A percentile compares a stretch with the other conserved stretches of the same genome.
phyloP scores from a whole-genome alignment of 2,113 vertebrate genomes.

The Eulemur macaco region DNA sequence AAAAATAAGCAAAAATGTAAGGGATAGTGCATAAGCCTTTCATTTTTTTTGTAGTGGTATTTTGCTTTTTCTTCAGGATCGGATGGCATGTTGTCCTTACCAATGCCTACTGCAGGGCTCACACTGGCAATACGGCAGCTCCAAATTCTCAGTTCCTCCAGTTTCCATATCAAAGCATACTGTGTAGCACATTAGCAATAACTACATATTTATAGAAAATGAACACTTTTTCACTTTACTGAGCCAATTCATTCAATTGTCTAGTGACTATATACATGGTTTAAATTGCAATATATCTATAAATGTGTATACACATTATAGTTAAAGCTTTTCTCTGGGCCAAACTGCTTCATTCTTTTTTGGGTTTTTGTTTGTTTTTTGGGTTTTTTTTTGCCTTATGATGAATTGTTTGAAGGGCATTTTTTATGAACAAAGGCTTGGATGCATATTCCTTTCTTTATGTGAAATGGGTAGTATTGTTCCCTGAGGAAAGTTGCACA shows the following conservation, averaged over 20 bases:
- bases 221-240: constrained; percentile 79
- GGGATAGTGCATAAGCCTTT: constrained; percentile 85
- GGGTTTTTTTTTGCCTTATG: constrained; percentile 80
- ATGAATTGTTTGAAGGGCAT: constrained; percentile 84
- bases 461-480: constrained; percentile 80
- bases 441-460: constrained; percentile 81
- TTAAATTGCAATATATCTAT: constrained; percentile 38
- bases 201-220: constrained; percentile 76
- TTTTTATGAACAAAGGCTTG: constrained; percentile 83
- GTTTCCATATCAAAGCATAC: constrained; percentile 57
- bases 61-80: constrained; percentile 67
- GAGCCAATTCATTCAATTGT: constrained; percentile 82
- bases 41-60: constrained; percentile 66
- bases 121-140: constrained; percentile 73
- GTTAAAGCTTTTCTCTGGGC: constrained; percentile 79
- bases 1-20: constrained; percentile 73
- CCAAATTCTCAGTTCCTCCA: constrained; percentile 41
- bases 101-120: constrained; percentile 60
- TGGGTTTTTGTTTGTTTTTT: constrained; percentile 37
- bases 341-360: constrained; percentile 70
- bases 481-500: constrained; percentile 81
- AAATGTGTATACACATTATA: constrained; percentile 49
- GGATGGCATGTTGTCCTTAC: constrained; percentile 69
- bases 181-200: constrained; percentile 87
- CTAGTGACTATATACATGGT: constrained; percentile 68